Base-by-base conservation (phyloP, 1,140 invertebrate genomes). In the Heliconius nattereri region DNA sequence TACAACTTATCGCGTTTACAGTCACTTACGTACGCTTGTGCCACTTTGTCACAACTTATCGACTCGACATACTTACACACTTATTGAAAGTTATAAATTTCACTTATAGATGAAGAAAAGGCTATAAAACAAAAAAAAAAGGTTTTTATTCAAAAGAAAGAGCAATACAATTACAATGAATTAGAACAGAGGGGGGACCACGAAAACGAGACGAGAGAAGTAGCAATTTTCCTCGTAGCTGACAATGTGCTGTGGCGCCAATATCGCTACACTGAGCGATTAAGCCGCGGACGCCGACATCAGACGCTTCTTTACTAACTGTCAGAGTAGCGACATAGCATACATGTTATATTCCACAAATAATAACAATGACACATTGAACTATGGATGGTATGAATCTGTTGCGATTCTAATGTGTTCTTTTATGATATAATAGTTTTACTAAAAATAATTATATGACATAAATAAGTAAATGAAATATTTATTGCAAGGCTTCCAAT, bases 231-330 rank as follows among this genome's bases (percentile, higher is more conserved):
- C 93, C 92, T 94, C 90, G 90, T 89, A 88, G 91, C 91, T 94
- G 92, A 94, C 92, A 94, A 93, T 91, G 93, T 92, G 92, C 92
- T 93, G 92, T 94, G 93, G 93, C 91, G 91, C 89, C 92, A 94
- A 94, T 94, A 94, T 93, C 92, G 91, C 91, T 76, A 89, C 92
- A 85, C 90, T 92, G 90, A 93, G 89, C 92, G 92, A 94, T 94
- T 93, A 94, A 93, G 91, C 92, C 91, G 92, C 92, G 90, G 85
- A 92, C 90, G 91, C 88, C 91, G 91, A 92, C 92, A 94, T 93
- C 91, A 93, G 90, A 93, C 91, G 93, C 89, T 88, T 90, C 92
- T 89, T 88, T 91, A 92, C 91, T 91, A 93, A 93, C 91, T 94
- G 91, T 93, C 92, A 92, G 91, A 93, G 87, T 90, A 86, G 89